Conservation (phyloP, 2,888 invertebrate genomes). For the Syrphus vitripennis region DNA sequence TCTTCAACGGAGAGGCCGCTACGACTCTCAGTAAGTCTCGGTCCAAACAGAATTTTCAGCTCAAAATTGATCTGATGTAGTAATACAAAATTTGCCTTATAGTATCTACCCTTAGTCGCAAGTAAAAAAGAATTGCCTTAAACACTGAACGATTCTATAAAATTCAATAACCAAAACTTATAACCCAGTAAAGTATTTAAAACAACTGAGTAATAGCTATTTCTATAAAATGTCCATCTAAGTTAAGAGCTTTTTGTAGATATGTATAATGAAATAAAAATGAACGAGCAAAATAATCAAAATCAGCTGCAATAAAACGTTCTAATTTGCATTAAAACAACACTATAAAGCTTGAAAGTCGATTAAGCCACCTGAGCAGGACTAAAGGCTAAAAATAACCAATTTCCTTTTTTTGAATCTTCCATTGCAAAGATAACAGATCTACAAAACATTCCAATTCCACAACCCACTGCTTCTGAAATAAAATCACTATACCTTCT, state of each 20-base stretch:
- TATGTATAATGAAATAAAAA: constrained; percentile 5
- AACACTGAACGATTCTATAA: no score
- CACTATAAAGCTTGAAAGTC: constrained; percentile 32
- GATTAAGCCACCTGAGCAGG: constrained; percentile 47
- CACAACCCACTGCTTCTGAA: background rate
- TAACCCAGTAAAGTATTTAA: background rate
- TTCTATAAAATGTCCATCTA: background rate
- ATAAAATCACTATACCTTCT: background rate
- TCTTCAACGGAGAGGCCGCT: no score
- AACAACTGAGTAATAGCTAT: background rate
- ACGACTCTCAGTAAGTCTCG: no score
- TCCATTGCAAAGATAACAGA: constrained; percentile 46
- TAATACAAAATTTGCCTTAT: no score
- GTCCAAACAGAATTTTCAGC: no score
- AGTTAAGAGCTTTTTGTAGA: background rate
- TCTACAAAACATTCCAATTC: constrained; percentile 29
- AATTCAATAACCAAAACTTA: background rate
- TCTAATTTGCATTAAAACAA: constrained; percentile 61
- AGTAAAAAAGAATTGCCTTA: no score
- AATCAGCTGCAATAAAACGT: constrained; percentile 28
- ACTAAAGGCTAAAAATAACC: constrained; percentile 15
- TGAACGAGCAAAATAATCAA: constrained; percentile 13
- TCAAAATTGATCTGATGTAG: no score
- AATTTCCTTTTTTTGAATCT: constrained; percentile 13
- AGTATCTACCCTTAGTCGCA: no score